Percentiles rank a stretch among this genome's conserved stretches.
phyloP scores from a whole-genome alignment of 2,113 vertebrate species.

The Atlantisia rogersi region DNA sequence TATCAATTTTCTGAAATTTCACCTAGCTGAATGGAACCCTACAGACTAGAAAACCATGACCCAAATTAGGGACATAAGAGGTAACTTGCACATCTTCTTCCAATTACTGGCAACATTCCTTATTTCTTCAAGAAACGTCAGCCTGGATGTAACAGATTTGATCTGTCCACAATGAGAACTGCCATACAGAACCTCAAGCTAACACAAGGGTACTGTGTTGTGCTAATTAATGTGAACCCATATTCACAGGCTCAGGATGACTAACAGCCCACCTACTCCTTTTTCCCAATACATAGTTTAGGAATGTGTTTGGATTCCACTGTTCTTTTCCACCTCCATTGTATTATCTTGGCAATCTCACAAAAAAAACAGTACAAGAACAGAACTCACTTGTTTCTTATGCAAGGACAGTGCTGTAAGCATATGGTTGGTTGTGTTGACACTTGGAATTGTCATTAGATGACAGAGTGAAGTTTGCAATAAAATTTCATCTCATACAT shows the following conservation, averaged over 20 bases:
- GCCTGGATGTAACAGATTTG: neutral
- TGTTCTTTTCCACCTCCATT: neutral
- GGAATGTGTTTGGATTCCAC: neutral
- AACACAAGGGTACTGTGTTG: neutral
- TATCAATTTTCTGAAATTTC: neutral
- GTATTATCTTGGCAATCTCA: neutral
- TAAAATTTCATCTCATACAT: neutral
- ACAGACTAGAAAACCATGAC: neutral
- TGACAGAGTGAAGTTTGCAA: neutral
- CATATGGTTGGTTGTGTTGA: rapidly evolving
- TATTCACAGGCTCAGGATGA: neutral
- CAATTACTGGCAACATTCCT: neutral
- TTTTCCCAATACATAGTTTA: neutral
- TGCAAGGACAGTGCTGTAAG: neutral
- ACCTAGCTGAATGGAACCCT: neutral
- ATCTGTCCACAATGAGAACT: neutral
- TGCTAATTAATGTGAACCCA: rapidly evolving
- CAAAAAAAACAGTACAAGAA: neutral
- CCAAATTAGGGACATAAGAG: neutral
- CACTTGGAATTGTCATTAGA: neutral
- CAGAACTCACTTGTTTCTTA: neutral
- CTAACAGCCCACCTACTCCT: neutral
- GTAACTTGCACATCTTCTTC: neutral
- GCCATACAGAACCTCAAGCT: neutral
- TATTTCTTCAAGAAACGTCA: neutral